Evolutionary conservation across 2,888 invertebrate species (phyloP), one percentile per base, ranked within the genome.

Genomic region (Leptopilina drosophilae): DNA sequence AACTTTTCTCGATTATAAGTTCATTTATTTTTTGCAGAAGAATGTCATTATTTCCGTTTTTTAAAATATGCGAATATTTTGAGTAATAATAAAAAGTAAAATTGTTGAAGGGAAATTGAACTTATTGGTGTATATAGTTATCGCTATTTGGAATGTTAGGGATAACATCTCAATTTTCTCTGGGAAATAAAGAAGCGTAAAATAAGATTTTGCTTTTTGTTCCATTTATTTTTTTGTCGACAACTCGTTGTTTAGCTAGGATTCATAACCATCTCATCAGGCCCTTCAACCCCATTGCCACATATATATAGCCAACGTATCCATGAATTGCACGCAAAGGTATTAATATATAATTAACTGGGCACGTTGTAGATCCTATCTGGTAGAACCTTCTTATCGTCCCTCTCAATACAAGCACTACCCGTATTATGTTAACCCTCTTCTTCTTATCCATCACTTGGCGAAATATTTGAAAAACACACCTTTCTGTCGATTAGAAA

Each of bases 271-370:
- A 73, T 73, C 56, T 73, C 73, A 73, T 73, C 56, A 73, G 76
- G 81, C 82, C 79, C 20, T 64, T 66, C 64, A 79, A 49, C 75
- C 77, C 73, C 76, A 83, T 75, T 78, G 77, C 78, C 81, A 78
- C 82, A n/a, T n/a, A n/a, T n/a, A 86, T 82, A 86, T 81, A 81
- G 75, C 82, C 81, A 81, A 87, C 86, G 85, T 81, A 83, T 83
- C 84, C 87, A 83, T 85, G 87, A 87, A 88, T 90, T 87, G 88
- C 90, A 90, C 89, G 90, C 90, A 80, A 88, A 88, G 86, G 87
- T 87, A 90, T 91, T 90, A 91, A 91, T 90, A 88, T 90, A 90
- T 90, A 91, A 91, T 91, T 91, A 91, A 89, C 89, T 86, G 86
- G 87, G 85, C 86, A 84, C 88, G 85, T 87, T 88, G 89, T 88